Conservation (phyloP, 2,888 invertebrate species). For the Nomada lathburiana region DNA sequence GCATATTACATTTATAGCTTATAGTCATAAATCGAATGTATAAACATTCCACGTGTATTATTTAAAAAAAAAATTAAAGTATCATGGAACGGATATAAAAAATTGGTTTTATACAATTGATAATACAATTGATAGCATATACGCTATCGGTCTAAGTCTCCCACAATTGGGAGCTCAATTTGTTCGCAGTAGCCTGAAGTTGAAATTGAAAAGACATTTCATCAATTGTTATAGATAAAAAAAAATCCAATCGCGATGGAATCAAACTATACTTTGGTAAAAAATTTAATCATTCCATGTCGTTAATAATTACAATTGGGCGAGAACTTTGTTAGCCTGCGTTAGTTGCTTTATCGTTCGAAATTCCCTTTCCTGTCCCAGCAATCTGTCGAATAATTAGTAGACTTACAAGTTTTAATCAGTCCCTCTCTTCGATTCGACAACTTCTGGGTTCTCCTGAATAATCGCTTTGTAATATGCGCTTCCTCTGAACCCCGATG, state of each 20-base stretch:
- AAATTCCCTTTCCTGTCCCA: slow-evolving; percentile 44
- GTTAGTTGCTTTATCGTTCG: slow-evolving; percentile 26
- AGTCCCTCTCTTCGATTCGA: slow-evolving; percentile 46
- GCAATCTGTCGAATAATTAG: slow-evolving; percentile 56
- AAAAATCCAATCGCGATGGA: neutral
- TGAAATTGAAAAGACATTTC: neutral
- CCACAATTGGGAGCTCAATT: too few relatives aligned
- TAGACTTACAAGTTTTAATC: slow-evolving; percentile 58
- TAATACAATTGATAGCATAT: too few relatives aligned
- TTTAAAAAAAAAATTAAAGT: too few relatives aligned
- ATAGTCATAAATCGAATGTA: too few relatives aligned
- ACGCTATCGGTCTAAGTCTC: too few relatives aligned
- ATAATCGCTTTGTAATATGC: slow-evolving; percentile 60
- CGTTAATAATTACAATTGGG: slow-evolving; percentile 13
- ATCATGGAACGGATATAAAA: too few relatives aligned
- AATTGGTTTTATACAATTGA: too few relatives aligned
- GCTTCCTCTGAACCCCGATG: slow-evolving; percentile 28
- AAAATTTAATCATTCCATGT: slow-evolving; percentile 42
- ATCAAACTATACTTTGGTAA: neutral
- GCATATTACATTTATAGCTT: too few relatives aligned
- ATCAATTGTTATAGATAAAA: too few relatives aligned
- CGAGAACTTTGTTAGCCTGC: slow-evolving; percentile 14
- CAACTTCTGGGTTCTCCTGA: slow-evolving; percentile 44
- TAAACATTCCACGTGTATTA: too few relatives aligned
- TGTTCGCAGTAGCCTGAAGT: neutral